Conservation (phyloP, 2,888 invertebrate genomes). For the Chymomyza caudatula region DNA sequence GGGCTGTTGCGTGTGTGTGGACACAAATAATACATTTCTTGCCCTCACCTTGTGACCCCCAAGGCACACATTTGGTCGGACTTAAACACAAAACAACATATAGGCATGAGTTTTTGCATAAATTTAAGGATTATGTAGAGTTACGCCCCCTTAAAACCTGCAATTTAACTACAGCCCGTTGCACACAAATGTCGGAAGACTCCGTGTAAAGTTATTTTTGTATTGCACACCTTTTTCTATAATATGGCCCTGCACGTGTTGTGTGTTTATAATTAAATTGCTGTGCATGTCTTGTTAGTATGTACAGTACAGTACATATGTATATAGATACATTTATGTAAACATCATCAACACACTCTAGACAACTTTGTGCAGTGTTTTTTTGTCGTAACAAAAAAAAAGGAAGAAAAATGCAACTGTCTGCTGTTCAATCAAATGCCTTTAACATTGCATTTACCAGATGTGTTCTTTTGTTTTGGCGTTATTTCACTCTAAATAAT, state of each 20-base stretch:
- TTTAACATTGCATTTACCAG: background rate
- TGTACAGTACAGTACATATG: background rate
- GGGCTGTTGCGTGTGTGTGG: background rate
- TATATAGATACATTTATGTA: background rate
- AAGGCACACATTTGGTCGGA: background rate
- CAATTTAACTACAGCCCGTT: conserved; percentile 1
- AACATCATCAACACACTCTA: background rate
- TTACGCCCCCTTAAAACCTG: background rate
- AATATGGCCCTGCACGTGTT: conserved; percentile 47
- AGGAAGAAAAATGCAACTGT: conserved; percentile 64
- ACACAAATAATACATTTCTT: conserved; percentile 40
- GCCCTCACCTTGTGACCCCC: background rate
- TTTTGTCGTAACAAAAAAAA: conserved; percentile 52
- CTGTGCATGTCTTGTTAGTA: conserved; percentile 34
- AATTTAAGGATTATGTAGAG: conserved; percentile 38
- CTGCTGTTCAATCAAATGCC: conserved; percentile 48
- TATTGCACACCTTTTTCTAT: conserved; percentile 51
- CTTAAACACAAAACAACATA: background rate
- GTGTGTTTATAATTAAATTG: conserved; percentile 68
- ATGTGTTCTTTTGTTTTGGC: conserved; percentile 24
- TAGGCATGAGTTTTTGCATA: conserved; percentile 35
- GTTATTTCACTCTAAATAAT: conserved; percentile 55
- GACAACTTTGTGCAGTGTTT: background rate
- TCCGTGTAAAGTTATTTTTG: conserved; percentile 38
- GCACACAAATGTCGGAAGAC: background rate